Evolutionary conservation across 1,140 invertebrate species (phyloP).

Genomic region (Chionoecetes opilio): DNA sequence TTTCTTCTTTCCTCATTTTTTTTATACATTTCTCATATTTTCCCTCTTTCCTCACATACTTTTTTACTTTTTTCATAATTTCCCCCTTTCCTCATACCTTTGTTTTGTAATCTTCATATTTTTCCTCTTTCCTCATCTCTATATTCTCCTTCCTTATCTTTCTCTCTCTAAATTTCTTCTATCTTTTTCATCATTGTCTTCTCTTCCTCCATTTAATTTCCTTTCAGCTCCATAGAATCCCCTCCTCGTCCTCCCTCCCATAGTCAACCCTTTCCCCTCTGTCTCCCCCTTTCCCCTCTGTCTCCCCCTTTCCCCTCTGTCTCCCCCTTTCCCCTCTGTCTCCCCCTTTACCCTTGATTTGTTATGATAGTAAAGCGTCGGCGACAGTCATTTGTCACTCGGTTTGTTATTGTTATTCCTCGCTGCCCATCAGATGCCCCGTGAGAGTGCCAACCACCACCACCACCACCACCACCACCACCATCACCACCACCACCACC

Average conservation of each 20-base stretch:
- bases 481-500: background rate
- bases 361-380: background rate
- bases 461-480: conserved; percentile 21
- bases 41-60: background rate
- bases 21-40: too few species aligned
- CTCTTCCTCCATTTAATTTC: background rate
- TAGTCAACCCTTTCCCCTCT: background rate
- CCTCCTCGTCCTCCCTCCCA: background rate
- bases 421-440: background rate
- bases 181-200: background rate
- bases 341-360: background rate
- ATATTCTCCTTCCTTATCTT: background rate
- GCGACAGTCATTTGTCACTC: conserved; percentile 9
- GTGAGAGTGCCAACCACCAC: background rate
- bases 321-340: background rate
- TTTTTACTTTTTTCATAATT: too few species aligned
- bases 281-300: background rate
- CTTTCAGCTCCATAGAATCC: background rate
- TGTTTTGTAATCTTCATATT: background rate
- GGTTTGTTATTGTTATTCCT: conserved; percentile 5
- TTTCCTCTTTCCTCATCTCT: background rate
- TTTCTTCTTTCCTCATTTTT: too few species aligned
- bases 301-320: background rate
- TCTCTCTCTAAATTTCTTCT: background rate
- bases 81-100: background rate